phyloP scores from a whole-genome alignment of 2,888 invertebrate species.

The Idaea biselata region DNA sequence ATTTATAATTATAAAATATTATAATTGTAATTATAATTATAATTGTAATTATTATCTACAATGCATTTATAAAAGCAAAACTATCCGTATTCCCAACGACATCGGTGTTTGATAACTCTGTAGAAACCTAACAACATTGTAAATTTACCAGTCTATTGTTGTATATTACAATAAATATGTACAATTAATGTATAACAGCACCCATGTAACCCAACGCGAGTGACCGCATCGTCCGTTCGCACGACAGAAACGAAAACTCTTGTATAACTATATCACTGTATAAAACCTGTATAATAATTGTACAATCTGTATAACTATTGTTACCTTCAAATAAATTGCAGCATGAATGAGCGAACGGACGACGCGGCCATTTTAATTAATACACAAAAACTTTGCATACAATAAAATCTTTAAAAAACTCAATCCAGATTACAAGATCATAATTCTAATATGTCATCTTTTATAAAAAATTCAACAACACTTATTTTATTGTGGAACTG shows the following conservation, averaged over 20 bases:
- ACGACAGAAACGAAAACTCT: constrained; percentile 42
- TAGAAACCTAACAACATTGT: constrained; percentile 78
- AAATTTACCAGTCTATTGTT: constrained; percentile 79
- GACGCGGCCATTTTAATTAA: constrained; percentile 46
- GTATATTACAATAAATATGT: constrained; percentile 79
- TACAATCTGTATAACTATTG: constrained; percentile 54
- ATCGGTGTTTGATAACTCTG: constrained; percentile 63
- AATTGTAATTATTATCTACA: background rate
- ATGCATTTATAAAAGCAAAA: background rate
- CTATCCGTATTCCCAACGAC: constrained; percentile 39
- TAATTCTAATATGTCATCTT: constrained; percentile 75
- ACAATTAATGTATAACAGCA: constrained; percentile 78
- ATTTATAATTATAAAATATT: background rate
- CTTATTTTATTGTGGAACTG: constrained; percentile 78
- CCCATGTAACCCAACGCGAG: constrained; percentile 68
- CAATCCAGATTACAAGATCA: constrained; percentile 81
- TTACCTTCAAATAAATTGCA: constrained; percentile 37
- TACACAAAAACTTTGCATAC: constrained; percentile 52
- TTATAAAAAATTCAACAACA: constrained; percentile 80
- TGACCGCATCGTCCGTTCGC: constrained; percentile 60
- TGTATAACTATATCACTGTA: constrained; percentile 60
- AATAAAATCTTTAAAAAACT: constrained; percentile 77
- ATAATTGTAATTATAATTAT: background rate
- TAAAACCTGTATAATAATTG: constrained; percentile 62
- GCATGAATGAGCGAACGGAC: constrained; percentile 40